A percentile compares a stretch with the other conserved stretches of the same genome.
These are phyloP conservation scores for Luidia sarsii DNA, from an alignment of 53 echinoderm and acorn worm species.

Conservation along the genomic window DNA sequence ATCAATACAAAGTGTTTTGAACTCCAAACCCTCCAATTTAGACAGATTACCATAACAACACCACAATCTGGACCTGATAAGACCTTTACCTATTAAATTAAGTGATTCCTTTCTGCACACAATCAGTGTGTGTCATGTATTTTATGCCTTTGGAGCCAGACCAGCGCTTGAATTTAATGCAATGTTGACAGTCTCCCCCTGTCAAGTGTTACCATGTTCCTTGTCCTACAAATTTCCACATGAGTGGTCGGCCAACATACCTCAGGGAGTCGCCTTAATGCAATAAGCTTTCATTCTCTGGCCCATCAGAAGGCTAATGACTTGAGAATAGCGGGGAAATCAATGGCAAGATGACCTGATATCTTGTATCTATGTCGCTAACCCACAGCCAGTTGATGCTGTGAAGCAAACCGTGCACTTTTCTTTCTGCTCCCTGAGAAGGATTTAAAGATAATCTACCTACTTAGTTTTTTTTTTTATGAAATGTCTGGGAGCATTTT, in stretches of 20 bases:
- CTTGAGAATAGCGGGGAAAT: slow-evolving; percentile 45
- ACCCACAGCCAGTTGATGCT: slow-evolving; percentile 40
- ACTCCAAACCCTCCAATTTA: slow-evolving; percentile 31
- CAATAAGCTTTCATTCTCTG: slow-evolving; percentile 33
- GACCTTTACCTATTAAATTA: slow-evolving; percentile 49
- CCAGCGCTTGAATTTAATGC: slow-evolving; percentile 38
- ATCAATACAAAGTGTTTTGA: slow-evolving; percentile 38
- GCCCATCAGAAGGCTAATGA: slow-evolving; percentile 53
- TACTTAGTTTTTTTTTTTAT: not conserved
- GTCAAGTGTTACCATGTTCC: slow-evolving; percentile 50
- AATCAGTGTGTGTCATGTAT: slow-evolving; percentile 46
- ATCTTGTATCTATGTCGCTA: slow-evolving; percentile 38
- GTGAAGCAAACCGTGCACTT: not conserved
- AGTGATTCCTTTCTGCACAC: slow-evolving; percentile 35
- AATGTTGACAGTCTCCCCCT: slow-evolving; percentile 36
- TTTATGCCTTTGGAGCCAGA: slow-evolving; percentile 34
- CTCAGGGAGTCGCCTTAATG: slow-evolving; percentile 49
- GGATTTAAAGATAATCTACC: not conserved
- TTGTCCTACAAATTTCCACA: slow-evolving; percentile 58
- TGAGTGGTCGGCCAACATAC: slow-evolving; percentile 42
- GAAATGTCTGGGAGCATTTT: too few species aligned
- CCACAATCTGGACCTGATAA: slow-evolving; percentile 46
- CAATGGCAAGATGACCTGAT: slow-evolving; percentile 57
- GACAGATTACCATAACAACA: slow-evolving; percentile 29
- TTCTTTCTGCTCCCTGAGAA: not conserved